These are phyloP conservation scores for Nestor notabilis DNA, from an alignment of 2,113 vertebrate genomes.

Conservation along the genomic window DNA sequence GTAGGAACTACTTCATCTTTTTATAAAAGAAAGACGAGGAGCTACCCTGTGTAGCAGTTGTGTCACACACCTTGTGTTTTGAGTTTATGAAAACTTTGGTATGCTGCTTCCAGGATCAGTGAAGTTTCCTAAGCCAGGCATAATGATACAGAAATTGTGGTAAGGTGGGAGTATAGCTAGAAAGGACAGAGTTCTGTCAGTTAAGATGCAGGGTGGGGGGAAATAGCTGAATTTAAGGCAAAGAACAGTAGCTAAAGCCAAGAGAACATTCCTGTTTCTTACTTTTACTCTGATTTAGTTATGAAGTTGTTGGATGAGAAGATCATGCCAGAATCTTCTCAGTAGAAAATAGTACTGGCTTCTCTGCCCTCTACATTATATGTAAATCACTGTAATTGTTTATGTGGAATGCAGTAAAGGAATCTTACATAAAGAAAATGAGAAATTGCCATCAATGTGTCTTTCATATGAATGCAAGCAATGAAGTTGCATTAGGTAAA, in stretches of 20 bases:
- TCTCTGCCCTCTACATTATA: background rate
- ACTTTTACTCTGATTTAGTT: background rate
- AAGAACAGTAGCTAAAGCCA: background rate
- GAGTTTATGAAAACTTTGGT: background rate
- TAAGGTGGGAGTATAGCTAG: background rate
- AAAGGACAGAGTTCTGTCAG: background rate
- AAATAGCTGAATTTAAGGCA: background rate
- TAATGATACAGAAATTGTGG: background rate
- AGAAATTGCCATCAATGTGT: background rate
- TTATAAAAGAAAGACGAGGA: background rate
- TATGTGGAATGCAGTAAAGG: background rate
- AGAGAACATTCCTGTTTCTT: background rate
- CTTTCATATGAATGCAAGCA: background rate
- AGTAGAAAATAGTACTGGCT: background rate
- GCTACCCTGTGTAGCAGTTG: background rate
- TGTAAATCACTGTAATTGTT: background rate
- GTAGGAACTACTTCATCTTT: background rate
- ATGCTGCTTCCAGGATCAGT: background rate
- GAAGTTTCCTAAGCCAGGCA: background rate
- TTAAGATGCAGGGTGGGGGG: accelerated
- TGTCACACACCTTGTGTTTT: background rate
- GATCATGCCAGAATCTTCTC: background rate
- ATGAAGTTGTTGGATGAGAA: background rate
- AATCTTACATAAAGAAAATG: background rate
- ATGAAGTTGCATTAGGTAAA: background rate